Evolutionary conservation across 2,888 invertebrate genomes (phyloP).

Genomic region (Andrena praecox): DNA sequence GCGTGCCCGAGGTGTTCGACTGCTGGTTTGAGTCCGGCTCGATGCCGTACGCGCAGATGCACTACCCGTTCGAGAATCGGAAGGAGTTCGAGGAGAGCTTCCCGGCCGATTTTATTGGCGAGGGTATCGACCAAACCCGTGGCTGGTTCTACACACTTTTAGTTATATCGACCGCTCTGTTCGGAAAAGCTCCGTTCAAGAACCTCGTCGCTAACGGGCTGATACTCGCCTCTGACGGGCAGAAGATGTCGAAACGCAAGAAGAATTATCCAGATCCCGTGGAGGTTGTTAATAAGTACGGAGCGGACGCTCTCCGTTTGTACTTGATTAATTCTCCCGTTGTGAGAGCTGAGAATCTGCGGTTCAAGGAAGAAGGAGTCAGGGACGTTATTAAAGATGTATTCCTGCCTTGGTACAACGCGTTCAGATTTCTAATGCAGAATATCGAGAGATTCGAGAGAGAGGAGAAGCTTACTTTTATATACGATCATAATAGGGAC

Average conservation of each 20-base stretch:
- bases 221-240: constrained; percentile 98
- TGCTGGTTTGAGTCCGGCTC: constrained; percentile 99
- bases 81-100: constrained; percentile 96
- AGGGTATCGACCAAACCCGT: constrained; percentile 98
- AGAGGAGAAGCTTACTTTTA: constrained; percentile 86
- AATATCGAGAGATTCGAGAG: constrained; percentile 94
- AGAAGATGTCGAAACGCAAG: constrained; percentile 99
- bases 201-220: constrained; percentile 98
- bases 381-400: constrained; percentile 98
- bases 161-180: constrained; percentile 97
- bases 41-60: constrained; percentile 99
- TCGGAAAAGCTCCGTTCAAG: constrained; percentile 98
- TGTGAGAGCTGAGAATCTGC: constrained; percentile 97
- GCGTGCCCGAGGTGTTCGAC: constrained; percentile 98
- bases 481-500: constrained; percentile 81
- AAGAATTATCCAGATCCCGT: constrained; percentile 99
- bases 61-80: constrained; percentile 97
- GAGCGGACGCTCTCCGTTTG: constrained; percentile 97
- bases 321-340: constrained; percentile 99
- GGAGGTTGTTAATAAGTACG: constrained; percentile 95
- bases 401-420: constrained; percentile 98
- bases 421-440: constrained; percentile 96
- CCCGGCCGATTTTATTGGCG: constrained; percentile 99
- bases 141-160: constrained; percentile 99
- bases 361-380: constrained; percentile 99